phyloP scores from a whole-genome alignment of 2,113 vertebrate species.

The Mus spicilegus region DNA sequence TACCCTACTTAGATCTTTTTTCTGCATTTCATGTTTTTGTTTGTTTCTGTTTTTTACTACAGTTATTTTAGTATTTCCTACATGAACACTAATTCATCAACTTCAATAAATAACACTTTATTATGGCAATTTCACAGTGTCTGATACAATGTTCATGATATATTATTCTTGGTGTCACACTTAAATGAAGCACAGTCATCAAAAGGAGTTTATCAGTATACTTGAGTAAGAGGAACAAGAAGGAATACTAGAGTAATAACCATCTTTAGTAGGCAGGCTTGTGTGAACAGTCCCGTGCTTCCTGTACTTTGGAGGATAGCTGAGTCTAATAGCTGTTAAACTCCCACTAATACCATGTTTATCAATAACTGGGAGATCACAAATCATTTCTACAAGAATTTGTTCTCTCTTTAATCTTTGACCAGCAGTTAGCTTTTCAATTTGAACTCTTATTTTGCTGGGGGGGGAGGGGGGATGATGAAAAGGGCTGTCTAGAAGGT shows the following conservation, averaged over 20 bases:
- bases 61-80: constrained; percentile 11
- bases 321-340: not conserved
- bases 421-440: not conserved
- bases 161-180: not conserved
- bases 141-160: not conserved
- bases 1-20: constrained; percentile 36
- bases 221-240: constrained; percentile 2
- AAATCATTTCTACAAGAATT: constrained; percentile 10
- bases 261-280: not conserved
- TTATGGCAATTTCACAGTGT: not conserved
- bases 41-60: not conserved
- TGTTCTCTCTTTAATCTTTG: constrained; percentile 8
- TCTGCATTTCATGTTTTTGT: not conserved
- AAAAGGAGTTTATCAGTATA: not conserved
- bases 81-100: not conserved
- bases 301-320: not conserved
- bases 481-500: not conserved
- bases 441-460: not conserved
- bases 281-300: not conserved
- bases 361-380: not conserved
- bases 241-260: not conserved
- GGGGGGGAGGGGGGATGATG: not conserved
- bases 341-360: not conserved
- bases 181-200: constrained; percentile 14
- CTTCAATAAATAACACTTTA: not conserved